Evolutionary conservation across 2,888 invertebrate genomes (phyloP), one percentile per base, ranked within the genome.

Genomic region (Pachydiplax longipennis): DNA sequence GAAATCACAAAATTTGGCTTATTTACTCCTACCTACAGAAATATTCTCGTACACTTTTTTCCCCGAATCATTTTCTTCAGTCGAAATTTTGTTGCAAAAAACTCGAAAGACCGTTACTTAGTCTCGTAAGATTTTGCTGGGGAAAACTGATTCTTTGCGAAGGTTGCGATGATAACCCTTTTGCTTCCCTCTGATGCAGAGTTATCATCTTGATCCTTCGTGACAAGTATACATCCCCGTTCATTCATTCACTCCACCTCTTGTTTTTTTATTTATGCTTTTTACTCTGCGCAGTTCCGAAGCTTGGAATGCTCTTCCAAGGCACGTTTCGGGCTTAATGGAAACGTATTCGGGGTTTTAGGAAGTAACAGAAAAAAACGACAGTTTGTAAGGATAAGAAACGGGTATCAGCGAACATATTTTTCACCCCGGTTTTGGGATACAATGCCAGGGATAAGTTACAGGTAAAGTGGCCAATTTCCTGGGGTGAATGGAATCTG

Each of bases 231-330:
- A 58, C 58, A 58, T 58, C 58, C 58, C 22, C 58, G 22, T 58
- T 58, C 58, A 5, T 22, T 58, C 58, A 58, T 58, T 58, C 58
- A 58, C 58, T 58, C 2, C 58, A 2, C 2, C 58, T 5, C 22
- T 58, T 58, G n/a, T n/a, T n/a, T n/a, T n/a, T n/a, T n/a, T n/a
- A n/a, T n/a, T n/a, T 3, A 31, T 53, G 82, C n/a, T 12, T 25
- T 25, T 31, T 8, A 15, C 58, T 58, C 2, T 5, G 58, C 13
- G 4, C 44, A 82, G 82, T 82, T 53, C 25, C 40, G 48, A 82
- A 82, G 82, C 82, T 82, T 25, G 25, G 18, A 82, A 48, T 82
- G 53, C n/a, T 44, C 31, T 82, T 53, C 82, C 82, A 82, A 82
- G 82, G 48, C 82, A 82, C 82, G 82, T 82, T 25, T 82, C 25